A percentile compares a stretch with the other conserved stretches of the same genome.
Conservation (phyloP, 2,113 vertebrate genomes). For the Bufo gargarizans region DNA sequence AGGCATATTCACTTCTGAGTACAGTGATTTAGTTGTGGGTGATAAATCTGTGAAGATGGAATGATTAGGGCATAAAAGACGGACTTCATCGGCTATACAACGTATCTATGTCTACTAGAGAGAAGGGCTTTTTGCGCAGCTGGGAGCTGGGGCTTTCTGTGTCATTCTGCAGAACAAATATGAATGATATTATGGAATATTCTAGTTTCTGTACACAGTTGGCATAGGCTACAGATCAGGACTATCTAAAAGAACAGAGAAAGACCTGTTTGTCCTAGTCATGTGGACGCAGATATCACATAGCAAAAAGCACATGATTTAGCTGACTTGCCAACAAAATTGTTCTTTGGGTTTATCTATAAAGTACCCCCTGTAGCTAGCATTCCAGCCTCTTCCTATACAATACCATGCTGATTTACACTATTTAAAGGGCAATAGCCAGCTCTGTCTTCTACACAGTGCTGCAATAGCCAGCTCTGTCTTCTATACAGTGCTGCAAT, state of each 20-base stretch:
- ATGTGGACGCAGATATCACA: background rate
- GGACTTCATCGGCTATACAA: slow-evolving; percentile 31
- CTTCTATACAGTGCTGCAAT: too few relatives aligned
- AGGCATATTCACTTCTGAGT: slow-evolving; percentile 32
- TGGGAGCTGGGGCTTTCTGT: slow-evolving; percentile 15
- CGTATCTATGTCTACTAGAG: slow-evolving; percentile 20
- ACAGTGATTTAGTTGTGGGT: slow-evolving; percentile 43
- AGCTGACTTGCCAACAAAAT: background rate
- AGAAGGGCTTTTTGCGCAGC: slow-evolving; percentile 28
- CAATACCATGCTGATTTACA: too few relatives aligned
- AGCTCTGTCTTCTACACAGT: too few relatives aligned
- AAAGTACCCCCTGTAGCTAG: background rate
- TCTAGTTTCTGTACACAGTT: slow-evolving; percentile 3
- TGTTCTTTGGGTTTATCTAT: background rate
- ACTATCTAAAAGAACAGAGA: background rate
- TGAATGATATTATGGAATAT: slow-evolving; percentile 29
- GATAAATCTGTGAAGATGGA: slow-evolving; percentile 20
- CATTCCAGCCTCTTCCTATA: background rate
- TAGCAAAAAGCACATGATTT: background rate
- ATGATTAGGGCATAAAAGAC: slow-evolving; percentile 41
- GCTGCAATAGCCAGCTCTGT: too few relatives aligned
- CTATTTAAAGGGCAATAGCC: too few relatives aligned
- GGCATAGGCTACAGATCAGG: background rate
- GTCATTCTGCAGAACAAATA: slow-evolving; percentile 17
- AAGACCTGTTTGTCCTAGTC: background rate